Percentiles rank a stretch among this genome's conserved stretches.
Evolutionary conservation across 2,888 invertebrate genomes (phyloP).

Genomic region (Orthonevra nobilis): DNA sequence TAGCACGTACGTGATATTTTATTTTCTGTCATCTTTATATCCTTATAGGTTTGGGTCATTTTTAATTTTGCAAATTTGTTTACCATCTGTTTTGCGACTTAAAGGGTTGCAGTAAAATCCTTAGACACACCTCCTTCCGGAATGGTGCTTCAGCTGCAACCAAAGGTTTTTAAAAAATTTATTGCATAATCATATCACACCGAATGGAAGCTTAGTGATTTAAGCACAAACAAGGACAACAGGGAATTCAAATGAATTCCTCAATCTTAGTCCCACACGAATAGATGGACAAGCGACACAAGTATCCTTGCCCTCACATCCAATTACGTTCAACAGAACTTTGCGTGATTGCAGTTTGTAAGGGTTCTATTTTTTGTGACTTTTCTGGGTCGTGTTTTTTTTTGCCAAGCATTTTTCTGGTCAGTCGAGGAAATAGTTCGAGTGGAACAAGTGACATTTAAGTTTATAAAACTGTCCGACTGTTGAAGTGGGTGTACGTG

Average conservation of each 20-base stretch:
- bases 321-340: conserved; percentile 60
- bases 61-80: too few relatives aligned
- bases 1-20: conserved; percentile 9
- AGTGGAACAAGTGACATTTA: conserved; percentile 64
- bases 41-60: too few relatives aligned
- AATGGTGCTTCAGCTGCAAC: conserved; percentile 37
- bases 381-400: too few relatives aligned
- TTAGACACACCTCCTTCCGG: neutral
- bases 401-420: neutral
- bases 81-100: neutral
- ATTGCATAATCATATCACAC: conserved; percentile 10
- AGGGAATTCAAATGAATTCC: conserved; percentile 36
- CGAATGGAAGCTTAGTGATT: conserved; percentile 1
- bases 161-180: neutral
- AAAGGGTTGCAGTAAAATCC: neutral
- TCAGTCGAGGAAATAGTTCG: conserved; percentile 50
- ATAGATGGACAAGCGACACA: conserved; percentile 3
- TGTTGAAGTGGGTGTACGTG: conserved; percentile 58
- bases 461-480: conserved; percentile 64
- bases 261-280: neutral
- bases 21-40: neutral
- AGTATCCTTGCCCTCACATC: conserved; percentile 59
- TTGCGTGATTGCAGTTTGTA: conserved; percentile 57
- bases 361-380: neutral
- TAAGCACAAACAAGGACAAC: conserved; percentile 22